phyloP scores from a whole-genome alignment of 2,797 vertebrate genomes.

The Protosalanx chinensis region DNA sequence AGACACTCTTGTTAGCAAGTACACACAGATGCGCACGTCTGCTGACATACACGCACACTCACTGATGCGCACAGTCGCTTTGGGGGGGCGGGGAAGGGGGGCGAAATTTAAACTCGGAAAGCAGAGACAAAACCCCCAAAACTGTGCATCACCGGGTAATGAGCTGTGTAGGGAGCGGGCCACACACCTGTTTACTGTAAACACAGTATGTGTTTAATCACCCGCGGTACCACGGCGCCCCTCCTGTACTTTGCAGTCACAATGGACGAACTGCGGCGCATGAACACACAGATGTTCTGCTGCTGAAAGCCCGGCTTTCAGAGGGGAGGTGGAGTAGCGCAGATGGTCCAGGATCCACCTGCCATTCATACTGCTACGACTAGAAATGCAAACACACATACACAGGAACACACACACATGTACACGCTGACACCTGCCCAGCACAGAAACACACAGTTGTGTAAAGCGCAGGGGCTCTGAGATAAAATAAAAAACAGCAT shows the following conservation, averaged over 20 bases:
- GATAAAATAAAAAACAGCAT: conserved; percentile 8
- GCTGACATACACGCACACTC: conserved; percentile 2
- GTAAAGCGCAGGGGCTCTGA: conserved; percentile 18
- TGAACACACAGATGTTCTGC: conserved; percentile 63
- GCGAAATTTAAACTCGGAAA: background rate
- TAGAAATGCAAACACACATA: conserved; percentile 33
- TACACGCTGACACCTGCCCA: conserved; percentile 7
- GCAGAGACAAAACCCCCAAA: conserved; percentile 41
- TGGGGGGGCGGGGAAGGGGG: too few relatives aligned
- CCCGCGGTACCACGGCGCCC: conserved; percentile 62
- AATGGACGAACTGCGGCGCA: conserved; percentile 54
- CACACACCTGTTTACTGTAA: conserved; percentile 67
- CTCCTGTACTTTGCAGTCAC: conserved; percentile 60
- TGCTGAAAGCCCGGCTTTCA: conserved; percentile 47
- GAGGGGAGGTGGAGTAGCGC: conserved; percentile 44
- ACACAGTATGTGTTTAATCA: conserved; percentile 64
- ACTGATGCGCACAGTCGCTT: background rate
- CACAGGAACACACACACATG: conserved; percentile 37
- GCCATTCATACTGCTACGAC: conserved; percentile 36
- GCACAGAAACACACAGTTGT: conserved; percentile 8
- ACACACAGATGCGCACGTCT: background rate
- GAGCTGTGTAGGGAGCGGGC: conserved; percentile 64
- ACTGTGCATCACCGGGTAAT: conserved; percentile 52
- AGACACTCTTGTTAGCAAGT: background rate
- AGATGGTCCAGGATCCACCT: conserved; percentile 68